Evolutionary conservation across 2,888 invertebrate genomes (phyloP), one percentile per base, ranked within the genome.

Genomic region (Linyphia triangularis): DNA sequence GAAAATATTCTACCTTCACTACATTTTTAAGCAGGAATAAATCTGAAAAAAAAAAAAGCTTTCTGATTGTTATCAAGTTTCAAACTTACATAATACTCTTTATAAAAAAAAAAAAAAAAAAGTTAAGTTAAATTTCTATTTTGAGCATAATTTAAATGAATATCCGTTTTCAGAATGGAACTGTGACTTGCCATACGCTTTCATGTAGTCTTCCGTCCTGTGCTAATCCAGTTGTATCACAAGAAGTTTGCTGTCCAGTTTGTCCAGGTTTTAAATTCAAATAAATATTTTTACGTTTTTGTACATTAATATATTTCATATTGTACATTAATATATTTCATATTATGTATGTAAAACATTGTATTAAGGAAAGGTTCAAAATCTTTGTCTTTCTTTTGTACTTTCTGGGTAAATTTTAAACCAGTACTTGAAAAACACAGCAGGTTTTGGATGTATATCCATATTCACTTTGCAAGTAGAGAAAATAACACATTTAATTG

Each of bases 161-260:
- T 1, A 9, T 65, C 6, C 72, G 30, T 83, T 88, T 37, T 37
- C 16, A 89, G 85, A 83, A 85, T 78, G 89, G 89, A 40, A 78
- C 78, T 24, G 89, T 89, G 3, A 83, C 89, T 9, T 89, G 89
- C 19, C 73, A 77, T 33, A 69, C 63, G 4, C 24, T 86, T 5
- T 30, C 65, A 6, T 89, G 89, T 22, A 79, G 82, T 65, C 69
- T 65, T 19, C 83, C 83, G 13, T 26, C 73, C 9, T 89, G 89
- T 57, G 59, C 72, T 13, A 83, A 86, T 73, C 84, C 89, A 6
- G 59, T 89, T 2, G 19, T 78, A 5, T 13, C 19, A 33, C 37
- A 69, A 13, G 78, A 72, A 30, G 43, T 70, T 2, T 89, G 89
- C n/a, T 89, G 89, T 57, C 89, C 89, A 24, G 30, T 78, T 26